Evolutionary conservation across 2,113 vertebrate species (phyloP).

Genomic region (Leucoraja erinaceus): DNA sequence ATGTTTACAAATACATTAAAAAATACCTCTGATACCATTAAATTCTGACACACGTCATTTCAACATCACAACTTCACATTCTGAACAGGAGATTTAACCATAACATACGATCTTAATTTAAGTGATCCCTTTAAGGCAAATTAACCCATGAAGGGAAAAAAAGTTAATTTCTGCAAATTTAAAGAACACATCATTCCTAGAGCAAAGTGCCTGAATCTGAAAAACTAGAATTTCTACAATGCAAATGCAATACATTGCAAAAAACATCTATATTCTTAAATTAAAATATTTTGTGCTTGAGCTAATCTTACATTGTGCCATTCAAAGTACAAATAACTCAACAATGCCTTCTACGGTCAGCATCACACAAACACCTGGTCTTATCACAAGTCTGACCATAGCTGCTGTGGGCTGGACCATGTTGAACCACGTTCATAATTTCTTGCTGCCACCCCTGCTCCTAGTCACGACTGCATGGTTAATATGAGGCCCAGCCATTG

Average conservation of each 20-base stretch:
- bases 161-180: not conserved
- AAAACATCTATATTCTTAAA: not conserved
- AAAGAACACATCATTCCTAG: not conserved
- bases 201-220: not conserved
- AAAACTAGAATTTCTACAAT: not conserved
- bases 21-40: not conserved
- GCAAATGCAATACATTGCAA: not conserved
- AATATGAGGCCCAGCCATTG: too few species aligned
- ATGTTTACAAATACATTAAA: not conserved
- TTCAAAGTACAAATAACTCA: not conserved
- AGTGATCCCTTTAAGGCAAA: not conserved
- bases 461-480: too few species aligned
- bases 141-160: not conserved
- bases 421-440: too few species aligned
- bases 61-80: not conserved
- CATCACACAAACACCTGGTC: not conserved
- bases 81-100: not conserved
- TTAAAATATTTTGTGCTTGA: not conserved
- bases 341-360: not conserved
- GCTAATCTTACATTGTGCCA: not conserved
- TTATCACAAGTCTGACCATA: not conserved
- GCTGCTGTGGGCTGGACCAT: not conserved
- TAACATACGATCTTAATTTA: not conserved
- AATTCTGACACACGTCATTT: not conserved
- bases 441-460: too few species aligned